Base-by-base conservation (phyloP, 1,140 invertebrate species). In the Camponotus pennsylvanicus region DNA sequence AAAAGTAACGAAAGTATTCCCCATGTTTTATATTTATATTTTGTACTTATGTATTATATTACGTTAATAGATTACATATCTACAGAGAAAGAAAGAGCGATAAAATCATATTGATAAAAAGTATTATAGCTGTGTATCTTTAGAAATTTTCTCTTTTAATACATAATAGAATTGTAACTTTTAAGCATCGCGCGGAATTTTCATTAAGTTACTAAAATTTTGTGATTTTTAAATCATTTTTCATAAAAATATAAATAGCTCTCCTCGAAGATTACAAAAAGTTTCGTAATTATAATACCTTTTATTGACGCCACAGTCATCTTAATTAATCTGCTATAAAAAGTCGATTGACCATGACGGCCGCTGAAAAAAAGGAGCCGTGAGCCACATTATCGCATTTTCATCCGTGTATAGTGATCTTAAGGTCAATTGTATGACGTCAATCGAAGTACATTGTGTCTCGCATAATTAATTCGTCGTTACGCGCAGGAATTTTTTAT, bases 351-450 rank as follows among this genome's bases (percentile, higher is more conserved):
- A 3, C 52, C 52, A 1, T 73, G 27, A 59, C 8, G 21, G 34
- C 18, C 2, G 7, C 0, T 13, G 34, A n/a, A 70, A 57, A 42
- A 70, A 61, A 61, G 15, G 45, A n/a, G n/a, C n/a, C 5, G 27
- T 7, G 34, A 52, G 45, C 27, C 13, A 61, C 34, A 59, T 15
- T 52, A 52, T 42, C 11, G 37, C 32, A 59, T 61, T 71, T 61
- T 59, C 67, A 84, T 45, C 42, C 52, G 15, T 42, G 18, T 61
- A 80, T 82, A 79, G 88, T 69, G 63, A 78, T 77, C 73, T 45
- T 89, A 92, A 92, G 91, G 91, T 88, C 91, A 85, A 52, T 45
- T 18, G 59, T 15, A 69, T 91, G 89, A 91, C 88, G 88, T 82
- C 61, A 66, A 55, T 2, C 57, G n/a, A 13, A 37, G 49, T 15